phyloP scores from a whole-genome alignment of 2,113 vertebrate species.

The Propithecus coquereli region DNA sequence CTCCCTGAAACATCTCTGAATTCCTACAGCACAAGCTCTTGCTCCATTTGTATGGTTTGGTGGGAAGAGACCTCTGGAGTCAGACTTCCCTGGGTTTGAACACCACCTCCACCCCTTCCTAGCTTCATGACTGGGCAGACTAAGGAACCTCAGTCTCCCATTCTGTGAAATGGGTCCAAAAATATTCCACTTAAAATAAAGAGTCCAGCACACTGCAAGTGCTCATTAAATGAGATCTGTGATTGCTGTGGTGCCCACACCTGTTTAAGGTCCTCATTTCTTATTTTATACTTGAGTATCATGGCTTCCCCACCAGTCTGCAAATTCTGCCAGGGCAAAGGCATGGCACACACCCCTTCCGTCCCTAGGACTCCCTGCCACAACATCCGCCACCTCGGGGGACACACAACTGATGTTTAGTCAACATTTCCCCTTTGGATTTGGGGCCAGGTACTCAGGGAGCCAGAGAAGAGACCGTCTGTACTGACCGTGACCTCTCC shows the following conservation, averaged over 20 bases:
- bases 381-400: background rate
- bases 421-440: background rate
- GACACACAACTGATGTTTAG: no score
- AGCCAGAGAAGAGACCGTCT: background rate
- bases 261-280: background rate
- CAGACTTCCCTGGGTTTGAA: background rate
- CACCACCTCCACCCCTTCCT: background rate
- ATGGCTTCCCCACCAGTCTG: background rate
- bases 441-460: background rate
- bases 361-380: background rate
- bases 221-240: background rate
- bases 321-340: background rate
- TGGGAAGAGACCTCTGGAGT: background rate
- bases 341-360: fast-evolving
- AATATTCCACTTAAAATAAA: background rate
- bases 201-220: background rate
- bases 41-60: background rate
- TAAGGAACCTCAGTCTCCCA: background rate
- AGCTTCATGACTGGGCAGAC: background rate
- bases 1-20: background rate
- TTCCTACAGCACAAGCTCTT: background rate
- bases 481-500: constrained; percentile 73
- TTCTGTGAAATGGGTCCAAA: background rate
- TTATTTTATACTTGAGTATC: background rate
- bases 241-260: background rate